Percentiles rank a stretch among this genome's conserved stretches.
These are phyloP conservation scores for Excalfactoria chinensis DNA, from an alignment of 2,113 vertebrate genomes.

Conservation along the genomic window DNA sequence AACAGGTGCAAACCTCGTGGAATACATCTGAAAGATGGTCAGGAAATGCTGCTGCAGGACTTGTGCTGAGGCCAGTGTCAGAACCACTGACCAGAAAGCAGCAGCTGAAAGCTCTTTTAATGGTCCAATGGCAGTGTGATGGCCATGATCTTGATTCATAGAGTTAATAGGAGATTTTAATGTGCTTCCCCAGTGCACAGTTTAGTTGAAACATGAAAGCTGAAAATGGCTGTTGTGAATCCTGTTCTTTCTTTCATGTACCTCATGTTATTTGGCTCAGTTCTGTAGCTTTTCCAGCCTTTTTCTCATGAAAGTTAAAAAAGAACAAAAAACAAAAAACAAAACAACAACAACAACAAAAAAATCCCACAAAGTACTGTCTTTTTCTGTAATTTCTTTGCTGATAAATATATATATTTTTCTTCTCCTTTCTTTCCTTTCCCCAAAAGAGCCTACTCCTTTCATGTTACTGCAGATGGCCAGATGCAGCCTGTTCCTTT, in stretches of 20 bases:
- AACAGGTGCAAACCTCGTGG: background rate
- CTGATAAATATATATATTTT: background rate
- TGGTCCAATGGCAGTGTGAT: background rate
- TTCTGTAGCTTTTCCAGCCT: background rate
- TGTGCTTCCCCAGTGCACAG: accelerated
- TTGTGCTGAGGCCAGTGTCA: background rate
- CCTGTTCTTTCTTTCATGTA: background rate
- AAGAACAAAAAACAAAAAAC: background rate
- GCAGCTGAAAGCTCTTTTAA: background rate
- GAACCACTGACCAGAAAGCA: background rate
- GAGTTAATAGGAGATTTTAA: background rate
- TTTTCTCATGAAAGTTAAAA: background rate
- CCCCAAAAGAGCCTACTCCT: conserved; percentile 81
- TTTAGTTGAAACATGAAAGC: background rate
- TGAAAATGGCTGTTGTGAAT: background rate
- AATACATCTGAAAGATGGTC: background rate
- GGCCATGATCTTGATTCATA: background rate
- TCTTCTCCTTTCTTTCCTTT: background rate
- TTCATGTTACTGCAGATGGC: conserved; percentile 86
- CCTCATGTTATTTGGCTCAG: background rate
- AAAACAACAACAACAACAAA: too few species aligned
- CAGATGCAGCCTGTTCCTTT: conserved; percentile 89
- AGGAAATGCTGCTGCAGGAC: background rate
- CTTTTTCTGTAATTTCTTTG: background rate
- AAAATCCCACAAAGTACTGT: too few species aligned